These are phyloP conservation scores for Alloplasta piceator DNA, from an alignment of 2,888 invertebrate species.

Conservation along the genomic window DNA sequence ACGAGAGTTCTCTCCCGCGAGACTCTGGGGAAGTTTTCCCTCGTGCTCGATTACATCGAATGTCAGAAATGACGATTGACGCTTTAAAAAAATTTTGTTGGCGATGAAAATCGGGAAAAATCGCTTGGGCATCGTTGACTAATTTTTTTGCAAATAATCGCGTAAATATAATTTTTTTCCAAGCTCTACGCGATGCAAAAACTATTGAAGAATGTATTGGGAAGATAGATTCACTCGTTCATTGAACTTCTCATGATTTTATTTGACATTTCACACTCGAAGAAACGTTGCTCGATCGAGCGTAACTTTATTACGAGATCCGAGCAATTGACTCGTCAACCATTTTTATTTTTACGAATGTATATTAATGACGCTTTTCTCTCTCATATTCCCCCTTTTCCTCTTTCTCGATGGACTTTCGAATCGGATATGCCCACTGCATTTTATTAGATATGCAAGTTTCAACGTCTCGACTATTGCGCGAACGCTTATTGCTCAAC, in stretches of 20 bases:
- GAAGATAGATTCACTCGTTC: too few relatives aligned
- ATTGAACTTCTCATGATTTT: too few relatives aligned
- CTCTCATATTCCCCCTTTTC: conserved; percentile 37
- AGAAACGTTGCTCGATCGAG: conserved; percentile 49
- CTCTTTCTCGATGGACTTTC: conserved; percentile 54
- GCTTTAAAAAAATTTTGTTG: too few relatives aligned
- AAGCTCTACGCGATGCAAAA: too few relatives aligned
- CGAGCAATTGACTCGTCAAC: conserved; percentile 63
- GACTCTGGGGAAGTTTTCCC: conserved; percentile 29
- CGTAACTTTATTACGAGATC: conserved; percentile 55
- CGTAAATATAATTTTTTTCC: too few relatives aligned
- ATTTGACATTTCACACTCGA: conserved; percentile 39
- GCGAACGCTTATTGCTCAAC: conserved; percentile 33
- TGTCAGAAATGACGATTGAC: neutral
- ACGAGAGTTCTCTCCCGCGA: conserved; percentile 18
- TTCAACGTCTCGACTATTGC: conserved; percentile 51
- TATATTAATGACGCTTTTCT: neutral
- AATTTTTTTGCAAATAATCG: too few relatives aligned
- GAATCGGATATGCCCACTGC: conserved; percentile 58
- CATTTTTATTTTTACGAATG: conserved; percentile 13
- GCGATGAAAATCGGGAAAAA: neutral
- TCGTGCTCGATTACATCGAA: conserved; percentile 32
- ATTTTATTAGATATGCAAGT: conserved; percentile 48
- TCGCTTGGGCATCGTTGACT: neutral
- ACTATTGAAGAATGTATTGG: too few relatives aligned